Conservation (phyloP, 1,140 invertebrate genomes). For the Notospermus geniculatus region DNA sequence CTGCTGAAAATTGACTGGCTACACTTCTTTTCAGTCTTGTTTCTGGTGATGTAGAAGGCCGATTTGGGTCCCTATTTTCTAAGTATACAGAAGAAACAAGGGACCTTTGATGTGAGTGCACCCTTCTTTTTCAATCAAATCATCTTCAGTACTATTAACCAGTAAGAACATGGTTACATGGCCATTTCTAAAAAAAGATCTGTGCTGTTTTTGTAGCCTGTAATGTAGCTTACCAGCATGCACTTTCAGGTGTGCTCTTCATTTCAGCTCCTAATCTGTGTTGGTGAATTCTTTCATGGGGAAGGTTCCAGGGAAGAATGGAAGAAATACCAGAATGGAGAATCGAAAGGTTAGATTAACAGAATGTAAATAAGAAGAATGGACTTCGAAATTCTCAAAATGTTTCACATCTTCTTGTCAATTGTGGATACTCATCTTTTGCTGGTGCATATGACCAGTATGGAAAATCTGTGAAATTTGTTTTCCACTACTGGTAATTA, state of each 20-base stretch:
- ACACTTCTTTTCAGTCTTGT: conserved; percentile 63
- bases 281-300: conserved; percentile 92
- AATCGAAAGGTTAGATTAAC: conserved; percentile 61
- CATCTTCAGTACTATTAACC: neutral
- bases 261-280: conserved; percentile 76
- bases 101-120: conserved; percentile 71
- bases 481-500: too few relatives aligned
- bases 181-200: neutral
- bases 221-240: too few relatives aligned
- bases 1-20: too few relatives aligned
- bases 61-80: conserved; percentile 79
- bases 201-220: neutral
- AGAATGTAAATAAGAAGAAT: conserved; percentile 50
- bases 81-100: conserved; percentile 83
- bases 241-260: conserved; percentile 51
- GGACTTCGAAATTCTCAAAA: too few relatives aligned
- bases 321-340: conserved; percentile 66
- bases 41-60: conserved; percentile 88
- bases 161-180: conserved; percentile 31
- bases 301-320: conserved; percentile 62
- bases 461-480: too few relatives aligned
- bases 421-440: too few relatives aligned
- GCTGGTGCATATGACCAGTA: too few relatives aligned
- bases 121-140: conserved; percentile 7
- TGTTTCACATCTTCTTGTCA: too few relatives aligned